Evolutionary conservation across 2,888 invertebrate genomes (phyloP).

Genomic region (Nomada ferruginata): DNA sequence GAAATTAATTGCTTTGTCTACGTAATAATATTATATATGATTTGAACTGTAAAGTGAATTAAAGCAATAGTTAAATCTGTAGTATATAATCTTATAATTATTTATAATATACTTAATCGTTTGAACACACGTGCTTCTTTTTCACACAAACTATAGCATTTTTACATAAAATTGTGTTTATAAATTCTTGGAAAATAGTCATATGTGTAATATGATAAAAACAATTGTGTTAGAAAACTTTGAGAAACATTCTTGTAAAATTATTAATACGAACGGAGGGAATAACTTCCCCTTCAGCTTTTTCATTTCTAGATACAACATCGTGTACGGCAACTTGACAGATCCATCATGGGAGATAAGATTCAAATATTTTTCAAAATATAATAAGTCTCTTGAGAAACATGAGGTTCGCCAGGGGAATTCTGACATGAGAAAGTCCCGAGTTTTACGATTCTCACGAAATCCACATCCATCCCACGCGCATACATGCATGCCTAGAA

Average conservation of each 20-base stretch:
- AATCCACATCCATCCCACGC: slow-evolving; percentile 41
- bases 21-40: not conserved
- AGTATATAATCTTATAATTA: not conserved
- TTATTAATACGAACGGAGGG: not conserved
- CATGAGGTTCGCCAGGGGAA: slow-evolving; percentile 42
- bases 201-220: not conserved
- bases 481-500: slow-evolving; percentile 18
- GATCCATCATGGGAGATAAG: not conserved
- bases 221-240: not conserved
- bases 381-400: slow-evolving; percentile 59
- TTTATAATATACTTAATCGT: not conserved
- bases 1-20: not conserved
- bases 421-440: slow-evolving; percentile 32
- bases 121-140: not conserved
- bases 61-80: no score
- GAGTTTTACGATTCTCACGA: slow-evolving; percentile 51
- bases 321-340: slow-evolving; percentile 9
- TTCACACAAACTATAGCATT: not conserved
- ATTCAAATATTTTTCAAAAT: slow-evolving; percentile 49
- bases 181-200: not conserved
- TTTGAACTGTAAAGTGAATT: no score
- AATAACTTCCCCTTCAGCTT: not conserved
- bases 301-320: slow-evolving; percentile 4
- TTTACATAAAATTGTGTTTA: not conserved
- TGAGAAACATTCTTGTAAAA: not conserved